Percentiles rank a stretch among this genome's conserved stretches.
phyloP scores from a whole-genome alignment of 2,888 invertebrate genomes.

The Zaprionus bogoriensis region DNA sequence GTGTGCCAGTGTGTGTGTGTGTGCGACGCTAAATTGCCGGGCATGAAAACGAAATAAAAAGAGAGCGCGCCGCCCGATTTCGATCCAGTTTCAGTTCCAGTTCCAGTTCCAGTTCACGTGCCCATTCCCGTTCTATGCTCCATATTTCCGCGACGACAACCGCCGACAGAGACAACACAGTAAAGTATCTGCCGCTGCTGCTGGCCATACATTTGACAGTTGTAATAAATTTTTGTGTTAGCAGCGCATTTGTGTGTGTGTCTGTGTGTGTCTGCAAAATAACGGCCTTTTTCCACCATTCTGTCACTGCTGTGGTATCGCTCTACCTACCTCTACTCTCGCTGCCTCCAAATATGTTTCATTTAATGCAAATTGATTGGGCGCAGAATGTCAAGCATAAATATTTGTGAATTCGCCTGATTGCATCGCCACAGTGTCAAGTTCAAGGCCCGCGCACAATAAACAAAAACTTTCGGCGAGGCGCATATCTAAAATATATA shows the following conservation, averaged over 20 bases:
- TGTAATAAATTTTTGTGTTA: conserved; percentile 65
- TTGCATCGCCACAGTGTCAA: conserved; percentile 49
- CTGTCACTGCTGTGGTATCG: conserved; percentile 26
- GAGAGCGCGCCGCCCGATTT: conserved; percentile 10
- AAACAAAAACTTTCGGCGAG: conserved; percentile 1
- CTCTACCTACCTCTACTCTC: too few species aligned
- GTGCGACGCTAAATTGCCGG: conserved; percentile 42
- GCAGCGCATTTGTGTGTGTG: conserved; percentile 29
- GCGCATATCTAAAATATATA: too few species aligned
- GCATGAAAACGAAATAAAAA: conserved; percentile 55
- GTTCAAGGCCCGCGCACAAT: conserved; percentile 31
- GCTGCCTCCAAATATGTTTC: conserved; percentile 54
- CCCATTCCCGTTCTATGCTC: too few species aligned
- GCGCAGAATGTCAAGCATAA: conserved; percentile 60
- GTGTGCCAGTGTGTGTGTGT: conserved; percentile 16
- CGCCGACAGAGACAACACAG: conserved; percentile 39
- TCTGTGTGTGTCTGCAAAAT: conserved; percentile 27
- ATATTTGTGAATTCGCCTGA: conserved; percentile 55
- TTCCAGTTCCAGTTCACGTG: conserved; percentile 25
- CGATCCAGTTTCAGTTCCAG: conserved; percentile 16
- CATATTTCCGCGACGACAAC: conserved; percentile 11
- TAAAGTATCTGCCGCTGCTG: conserved; percentile 55
- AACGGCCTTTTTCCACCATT: conserved; percentile 41
- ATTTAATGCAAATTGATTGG: conserved; percentile 76
- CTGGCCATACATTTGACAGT: conserved; percentile 50